Evolutionary conservation across 2,797 vertebrate genomes (phyloP).

Genomic region (Gambelia wislizenii): DNA sequence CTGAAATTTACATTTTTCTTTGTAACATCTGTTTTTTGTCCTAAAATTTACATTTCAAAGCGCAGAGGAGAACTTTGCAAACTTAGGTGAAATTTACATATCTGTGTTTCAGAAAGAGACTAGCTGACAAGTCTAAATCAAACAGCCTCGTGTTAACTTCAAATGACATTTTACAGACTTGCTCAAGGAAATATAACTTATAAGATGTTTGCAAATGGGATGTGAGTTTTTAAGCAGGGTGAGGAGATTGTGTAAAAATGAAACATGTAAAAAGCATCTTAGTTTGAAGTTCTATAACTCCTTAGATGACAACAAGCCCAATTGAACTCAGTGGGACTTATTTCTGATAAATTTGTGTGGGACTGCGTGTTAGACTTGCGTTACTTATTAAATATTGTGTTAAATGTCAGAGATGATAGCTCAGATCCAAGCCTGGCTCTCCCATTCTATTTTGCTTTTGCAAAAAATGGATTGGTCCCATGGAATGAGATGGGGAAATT

Average conservation of each 20-base stretch:
- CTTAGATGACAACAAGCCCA: too few species aligned
- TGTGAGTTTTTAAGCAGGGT: neutral
- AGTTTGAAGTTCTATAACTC: neutral
- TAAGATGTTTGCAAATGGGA: neutral
- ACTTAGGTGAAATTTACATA: neutral
- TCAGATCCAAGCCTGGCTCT: too few species aligned
- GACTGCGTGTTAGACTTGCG: neutral
- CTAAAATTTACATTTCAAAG: slow-evolving; percentile 7
- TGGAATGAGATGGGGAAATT: neutral
- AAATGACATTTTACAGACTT: slow-evolving; percentile 7
- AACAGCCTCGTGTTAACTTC: slow-evolving; percentile 19
- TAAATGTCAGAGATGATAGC: neutral
- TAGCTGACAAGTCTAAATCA: neutral
- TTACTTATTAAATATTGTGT: neutral
- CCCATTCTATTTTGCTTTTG: neutral
- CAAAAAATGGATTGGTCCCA: neutral
- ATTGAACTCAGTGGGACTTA: neutral
- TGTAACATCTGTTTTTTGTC: slow-evolving; percentile 11
- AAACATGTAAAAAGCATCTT: neutral
- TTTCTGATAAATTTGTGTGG: neutral
- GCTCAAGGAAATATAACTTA: neutral
- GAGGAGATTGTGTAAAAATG: neutral
- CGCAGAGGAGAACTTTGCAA: neutral
- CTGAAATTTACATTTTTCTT: slow-evolving; percentile 28
- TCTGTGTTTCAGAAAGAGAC: slow-evolving; percentile 24